These are phyloP conservation scores for Epinephelus lanceolatus DNA, from an alignment of 2,113 vertebrate species.

Conservation along the genomic window DNA sequence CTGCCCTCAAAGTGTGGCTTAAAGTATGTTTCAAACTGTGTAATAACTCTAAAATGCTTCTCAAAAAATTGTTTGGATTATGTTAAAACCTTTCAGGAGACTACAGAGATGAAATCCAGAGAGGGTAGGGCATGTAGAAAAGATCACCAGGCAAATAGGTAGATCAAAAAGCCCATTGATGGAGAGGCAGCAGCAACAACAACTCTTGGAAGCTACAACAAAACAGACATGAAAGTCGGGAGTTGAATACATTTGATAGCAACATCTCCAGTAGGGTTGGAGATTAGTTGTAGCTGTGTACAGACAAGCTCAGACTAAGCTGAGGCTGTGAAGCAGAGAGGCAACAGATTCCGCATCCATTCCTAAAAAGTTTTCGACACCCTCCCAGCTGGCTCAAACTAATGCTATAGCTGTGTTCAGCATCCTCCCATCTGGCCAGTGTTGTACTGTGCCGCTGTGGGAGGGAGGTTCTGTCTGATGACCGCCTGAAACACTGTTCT, in stretches of 20 bases:
- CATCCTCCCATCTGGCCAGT: constrained; percentile 27
- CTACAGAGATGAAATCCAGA: not conserved
- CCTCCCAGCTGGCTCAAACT: constrained; percentile 19
- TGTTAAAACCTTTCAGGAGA: not conserved
- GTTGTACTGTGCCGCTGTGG: not conserved
- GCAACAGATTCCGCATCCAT: constrained; percentile 30
- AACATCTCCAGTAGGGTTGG: constrained; percentile 4
- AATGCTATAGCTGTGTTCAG: constrained; percentile 11
- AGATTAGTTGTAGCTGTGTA: constrained; percentile 26
- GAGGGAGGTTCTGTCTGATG: not conserved
- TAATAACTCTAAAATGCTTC: not conserved
- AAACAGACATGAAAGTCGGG: not conserved
- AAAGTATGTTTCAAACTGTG: not conserved
- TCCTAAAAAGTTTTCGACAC: constrained; percentile 31
- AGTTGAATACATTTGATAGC: constrained; percentile 4
- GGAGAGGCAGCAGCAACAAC: not conserved
- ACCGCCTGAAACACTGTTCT: not conserved
- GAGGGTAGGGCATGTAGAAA: not conserved
- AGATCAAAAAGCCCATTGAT: no score
- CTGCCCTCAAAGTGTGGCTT: not conserved
- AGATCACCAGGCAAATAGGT: not conserved
- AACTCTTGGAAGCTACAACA: not conserved
- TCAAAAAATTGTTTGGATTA: not conserved
- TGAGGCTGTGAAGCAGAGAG: not conserved
- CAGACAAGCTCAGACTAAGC: constrained; percentile 7